Percentiles rank a stretch among this genome's conserved stretches.
Conservation (phyloP, 2,113 vertebrate species). For the Passer montanus region DNA sequence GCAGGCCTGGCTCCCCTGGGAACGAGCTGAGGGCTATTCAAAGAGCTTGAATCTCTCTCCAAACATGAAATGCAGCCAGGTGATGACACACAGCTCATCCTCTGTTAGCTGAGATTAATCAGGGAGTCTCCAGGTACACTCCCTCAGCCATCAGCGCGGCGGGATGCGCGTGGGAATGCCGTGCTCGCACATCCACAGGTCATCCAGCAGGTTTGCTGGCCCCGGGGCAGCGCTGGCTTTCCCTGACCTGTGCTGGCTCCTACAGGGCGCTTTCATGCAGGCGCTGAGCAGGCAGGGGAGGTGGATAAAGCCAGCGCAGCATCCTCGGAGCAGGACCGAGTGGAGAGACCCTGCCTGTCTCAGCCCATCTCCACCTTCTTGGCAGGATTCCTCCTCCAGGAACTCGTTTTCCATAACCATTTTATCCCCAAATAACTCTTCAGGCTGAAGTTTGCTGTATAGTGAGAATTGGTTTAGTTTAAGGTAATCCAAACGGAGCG, state of each 20-base stretch:
- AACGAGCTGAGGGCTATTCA: not conserved
- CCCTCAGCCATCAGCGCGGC: fast-evolving
- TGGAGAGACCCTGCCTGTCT: fast-evolving
- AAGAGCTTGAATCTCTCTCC: not conserved
- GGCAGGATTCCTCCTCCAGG: not conserved
- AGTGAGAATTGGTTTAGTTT: not conserved
- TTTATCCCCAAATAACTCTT: not conserved
- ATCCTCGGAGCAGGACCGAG: not conserved
- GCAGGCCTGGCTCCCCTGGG: not conserved
- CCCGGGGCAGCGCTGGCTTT: not conserved
- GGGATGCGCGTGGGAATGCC: not conserved
- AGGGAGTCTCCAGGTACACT: not conserved
- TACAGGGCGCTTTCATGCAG: fast-evolving
- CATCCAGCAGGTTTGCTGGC: not conserved
- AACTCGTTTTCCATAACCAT: not conserved
- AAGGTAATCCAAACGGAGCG: not conserved
- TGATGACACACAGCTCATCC: not conserved
- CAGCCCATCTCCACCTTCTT: not conserved
- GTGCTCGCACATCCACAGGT: fast-evolving
- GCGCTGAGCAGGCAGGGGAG: not conserved
- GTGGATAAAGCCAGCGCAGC: too few relatives aligned
- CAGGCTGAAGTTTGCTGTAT: not conserved
- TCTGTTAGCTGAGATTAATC: not conserved
- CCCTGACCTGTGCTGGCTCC: not conserved
- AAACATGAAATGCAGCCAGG: not conserved